phyloP scores from a whole-genome alignment of 37 sponge, comb jelly and placozoan species.

The Aphrocallistes beatrix region DNA sequence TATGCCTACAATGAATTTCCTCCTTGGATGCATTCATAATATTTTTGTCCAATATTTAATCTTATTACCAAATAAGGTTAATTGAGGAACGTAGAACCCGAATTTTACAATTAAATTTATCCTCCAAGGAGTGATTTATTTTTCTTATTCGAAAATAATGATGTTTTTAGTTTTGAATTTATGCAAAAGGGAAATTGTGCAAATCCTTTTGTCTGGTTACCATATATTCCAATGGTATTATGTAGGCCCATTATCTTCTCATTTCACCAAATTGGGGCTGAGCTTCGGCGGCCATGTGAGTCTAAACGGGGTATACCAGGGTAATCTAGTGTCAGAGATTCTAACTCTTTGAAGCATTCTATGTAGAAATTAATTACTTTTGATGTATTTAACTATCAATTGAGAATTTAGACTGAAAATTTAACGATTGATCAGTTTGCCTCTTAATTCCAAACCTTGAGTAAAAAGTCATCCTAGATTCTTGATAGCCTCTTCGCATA shows the following conservation, averaged over 20 bases:
- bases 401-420: background rate
- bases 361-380: background rate
- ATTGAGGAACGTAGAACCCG: too few species aligned
- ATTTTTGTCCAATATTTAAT: background rate
- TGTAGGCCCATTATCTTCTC: background rate
- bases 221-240: background rate
- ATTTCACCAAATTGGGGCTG: background rate
- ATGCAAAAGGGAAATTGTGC: too few species aligned
- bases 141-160: too few species aligned
- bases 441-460: background rate
- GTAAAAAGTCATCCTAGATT: background rate
- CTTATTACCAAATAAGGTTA: too few species aligned
- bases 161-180: too few species aligned
- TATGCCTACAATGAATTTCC: background rate
- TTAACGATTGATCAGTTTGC: background rate
- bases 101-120: too few species aligned
- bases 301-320: background rate
- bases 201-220: background rate
- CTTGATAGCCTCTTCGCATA: background rate
- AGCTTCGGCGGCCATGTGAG: background rate
- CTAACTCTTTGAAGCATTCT: background rate
- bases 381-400: background rate
- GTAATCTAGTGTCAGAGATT: background rate
- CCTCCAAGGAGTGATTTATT: too few species aligned
- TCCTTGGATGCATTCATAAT: background rate